Conservation (phyloP, 1,140 invertebrate genomes). For the Lucilia sericata region DNA sequence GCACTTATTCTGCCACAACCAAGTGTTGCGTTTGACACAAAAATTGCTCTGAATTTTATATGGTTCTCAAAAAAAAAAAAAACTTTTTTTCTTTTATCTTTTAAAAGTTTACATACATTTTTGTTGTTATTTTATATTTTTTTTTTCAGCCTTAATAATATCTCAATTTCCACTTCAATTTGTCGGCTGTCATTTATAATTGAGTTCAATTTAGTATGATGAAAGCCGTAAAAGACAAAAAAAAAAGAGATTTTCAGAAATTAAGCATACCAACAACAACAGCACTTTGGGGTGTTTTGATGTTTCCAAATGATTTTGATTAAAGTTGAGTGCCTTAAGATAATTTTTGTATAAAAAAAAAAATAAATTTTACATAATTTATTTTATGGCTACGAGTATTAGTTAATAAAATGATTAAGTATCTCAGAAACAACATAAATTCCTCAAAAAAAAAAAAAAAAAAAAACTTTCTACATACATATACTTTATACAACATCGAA, state of each 20-base stretch:
- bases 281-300: background rate
- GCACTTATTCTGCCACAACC: background rate
- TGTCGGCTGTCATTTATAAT: constrained; percentile 67
- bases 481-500: no score
- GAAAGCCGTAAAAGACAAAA: constrained; percentile 25
- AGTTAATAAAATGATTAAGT: background rate
- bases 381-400: background rate
- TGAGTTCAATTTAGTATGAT: constrained; percentile 66
- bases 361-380: background rate
- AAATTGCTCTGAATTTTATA: background rate
- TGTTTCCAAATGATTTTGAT: constrained; percentile 9
- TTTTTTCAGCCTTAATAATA: constrained; percentile 52
- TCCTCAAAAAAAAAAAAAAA: background rate
- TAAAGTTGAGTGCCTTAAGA: background rate
- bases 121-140: background rate
- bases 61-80: background rate
- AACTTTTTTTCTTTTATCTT: background rate
- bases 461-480: constrained; percentile 10
- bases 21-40: background rate
- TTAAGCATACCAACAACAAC: background rate
- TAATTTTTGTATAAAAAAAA: background rate
- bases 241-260: background rate
- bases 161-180: constrained; percentile 68
- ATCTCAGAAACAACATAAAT: background rate
- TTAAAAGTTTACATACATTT: background rate